Evolutionary conservation across 2,113 vertebrate genomes (phyloP).

Genomic region (Apteryx mantelli): DNA sequence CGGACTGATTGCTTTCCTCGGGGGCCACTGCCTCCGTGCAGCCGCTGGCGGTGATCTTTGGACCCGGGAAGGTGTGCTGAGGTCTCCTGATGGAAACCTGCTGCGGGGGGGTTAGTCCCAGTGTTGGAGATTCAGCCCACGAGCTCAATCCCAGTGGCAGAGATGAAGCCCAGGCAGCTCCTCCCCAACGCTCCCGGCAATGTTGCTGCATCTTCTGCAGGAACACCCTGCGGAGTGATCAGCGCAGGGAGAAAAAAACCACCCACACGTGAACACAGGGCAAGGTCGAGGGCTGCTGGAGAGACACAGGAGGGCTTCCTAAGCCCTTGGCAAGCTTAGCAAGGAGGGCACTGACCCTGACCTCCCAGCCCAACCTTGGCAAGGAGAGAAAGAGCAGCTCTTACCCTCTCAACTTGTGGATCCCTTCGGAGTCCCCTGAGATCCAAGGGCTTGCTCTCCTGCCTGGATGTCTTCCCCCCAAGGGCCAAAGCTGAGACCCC

Average conservation of each 20-base stretch:
- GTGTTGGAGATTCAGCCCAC: too few relatives aligned
- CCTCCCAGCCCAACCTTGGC: too few relatives aligned
- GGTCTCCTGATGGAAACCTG: neutral
- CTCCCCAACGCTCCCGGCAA: too few relatives aligned
- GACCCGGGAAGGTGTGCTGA: neutral
- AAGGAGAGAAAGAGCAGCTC: neutral
- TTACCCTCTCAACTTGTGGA: neutral
- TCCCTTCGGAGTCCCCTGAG: neutral
- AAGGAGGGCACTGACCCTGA: neutral
- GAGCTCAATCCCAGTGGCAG: too few relatives aligned
- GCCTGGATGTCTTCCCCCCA: neutral
- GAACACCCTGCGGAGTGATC: too few relatives aligned
- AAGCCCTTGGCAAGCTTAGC: neutral
- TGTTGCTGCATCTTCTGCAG: too few relatives aligned
- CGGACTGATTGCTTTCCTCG: too few relatives aligned
- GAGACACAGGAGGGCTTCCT: neutral
- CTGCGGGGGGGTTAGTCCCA: neutral
- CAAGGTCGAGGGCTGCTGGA: neutral
- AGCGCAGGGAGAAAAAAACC: neutral
- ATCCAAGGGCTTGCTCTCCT: neutral
- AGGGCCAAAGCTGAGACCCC: neutral
- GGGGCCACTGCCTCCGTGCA: neutral
- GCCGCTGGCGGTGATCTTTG: neutral
- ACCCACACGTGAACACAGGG: too few relatives aligned
- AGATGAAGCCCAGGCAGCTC: too few relatives aligned